phyloP scores from a whole-genome alignment of 2,113 vertebrate species.

The Rallus limicola region DNA sequence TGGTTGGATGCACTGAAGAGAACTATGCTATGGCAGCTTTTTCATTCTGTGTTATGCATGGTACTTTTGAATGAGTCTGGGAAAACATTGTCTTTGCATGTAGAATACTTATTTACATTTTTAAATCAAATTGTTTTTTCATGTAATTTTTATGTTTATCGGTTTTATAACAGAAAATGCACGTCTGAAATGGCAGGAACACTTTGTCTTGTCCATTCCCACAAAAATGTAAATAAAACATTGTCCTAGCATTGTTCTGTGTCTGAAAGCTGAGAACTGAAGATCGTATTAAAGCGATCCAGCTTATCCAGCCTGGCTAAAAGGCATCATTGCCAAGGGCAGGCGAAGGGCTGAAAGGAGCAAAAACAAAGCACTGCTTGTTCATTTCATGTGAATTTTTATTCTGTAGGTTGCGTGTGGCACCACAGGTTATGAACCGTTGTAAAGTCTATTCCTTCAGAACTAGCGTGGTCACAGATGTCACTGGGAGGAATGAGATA shows the following conservation, averaged over 20 bases:
- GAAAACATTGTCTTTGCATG: no score
- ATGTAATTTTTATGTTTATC: neutral
- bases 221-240: neutral
- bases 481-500: neutral
- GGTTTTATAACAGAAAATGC: neutral
- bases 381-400: neutral
- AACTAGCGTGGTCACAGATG: neutral
- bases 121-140: neutral
- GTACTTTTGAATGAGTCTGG: neutral
- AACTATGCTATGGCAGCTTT: neutral
- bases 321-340: neutral
- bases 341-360: neutral
- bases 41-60: neutral
- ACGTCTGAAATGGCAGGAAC: neutral
- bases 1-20: neutral
- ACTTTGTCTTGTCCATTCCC: neutral
- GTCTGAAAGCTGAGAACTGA: neutral
- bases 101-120: neutral
- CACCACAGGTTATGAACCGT: neutral
- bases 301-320: neutral
- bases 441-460: neutral
- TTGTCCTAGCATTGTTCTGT: neutral
- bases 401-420: neutral
- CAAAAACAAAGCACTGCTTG: slow-evolving; percentile 8
- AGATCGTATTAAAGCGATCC: neutral